Conservation (phyloP, 53 echinoderm and acorn worm species). For the Arbacia lixula region DNA sequence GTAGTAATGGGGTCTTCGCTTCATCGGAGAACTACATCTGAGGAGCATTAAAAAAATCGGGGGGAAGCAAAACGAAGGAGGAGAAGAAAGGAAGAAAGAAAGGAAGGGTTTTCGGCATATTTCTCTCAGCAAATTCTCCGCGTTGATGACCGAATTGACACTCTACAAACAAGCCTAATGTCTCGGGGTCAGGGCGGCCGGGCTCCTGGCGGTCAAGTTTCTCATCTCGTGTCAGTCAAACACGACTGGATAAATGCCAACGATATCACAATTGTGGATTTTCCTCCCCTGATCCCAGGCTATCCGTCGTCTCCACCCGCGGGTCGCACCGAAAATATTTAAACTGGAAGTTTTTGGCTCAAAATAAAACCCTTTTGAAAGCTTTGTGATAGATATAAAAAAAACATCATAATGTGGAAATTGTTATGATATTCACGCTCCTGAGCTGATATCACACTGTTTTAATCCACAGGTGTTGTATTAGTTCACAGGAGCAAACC, state of each 20-base stretch:
- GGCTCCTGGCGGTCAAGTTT: conserved; percentile 25
- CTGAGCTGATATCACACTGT: no score
- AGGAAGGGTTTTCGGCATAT: conserved; percentile 22
- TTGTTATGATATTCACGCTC: no score
- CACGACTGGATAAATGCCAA: conserved; percentile 11
- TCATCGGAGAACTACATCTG: background rate
- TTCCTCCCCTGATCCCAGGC: conserved; percentile 6
- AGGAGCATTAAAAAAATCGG: conserved; percentile 11
- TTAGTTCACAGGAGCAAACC: no score
- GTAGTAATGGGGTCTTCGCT: background rate
- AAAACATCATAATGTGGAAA: no score
- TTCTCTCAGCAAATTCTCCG: conserved; percentile 37
- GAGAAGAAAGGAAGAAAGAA: background rate
- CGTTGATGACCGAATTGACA: conserved; percentile 44
- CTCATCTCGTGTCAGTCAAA: conserved; percentile 4
- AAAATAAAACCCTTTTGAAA: no score
- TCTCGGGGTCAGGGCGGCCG: conserved; percentile 39
- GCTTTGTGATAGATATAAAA: no score
- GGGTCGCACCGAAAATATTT: no score
- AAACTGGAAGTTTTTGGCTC: no score
- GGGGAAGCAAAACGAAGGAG: background rate
- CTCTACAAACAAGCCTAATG: conserved; percentile 50
- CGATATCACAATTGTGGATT: conserved; percentile 34
- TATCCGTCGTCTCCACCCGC: background rate
- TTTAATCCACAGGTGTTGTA: no score